Conservation (phyloP, 2,113 vertebrate species). For the Pantherophis guttatus region DNA sequence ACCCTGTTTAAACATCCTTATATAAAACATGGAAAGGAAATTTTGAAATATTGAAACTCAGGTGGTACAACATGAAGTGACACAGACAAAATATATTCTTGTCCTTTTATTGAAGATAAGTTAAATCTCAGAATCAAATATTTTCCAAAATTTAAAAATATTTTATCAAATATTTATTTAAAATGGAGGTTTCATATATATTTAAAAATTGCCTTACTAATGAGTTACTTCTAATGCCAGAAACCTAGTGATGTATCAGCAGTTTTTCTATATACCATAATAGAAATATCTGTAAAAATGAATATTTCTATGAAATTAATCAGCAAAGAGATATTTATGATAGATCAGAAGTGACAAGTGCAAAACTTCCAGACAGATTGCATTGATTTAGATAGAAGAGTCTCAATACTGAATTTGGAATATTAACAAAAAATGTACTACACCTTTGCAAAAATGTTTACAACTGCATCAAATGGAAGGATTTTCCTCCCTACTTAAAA, state of each 20-base stretch:
- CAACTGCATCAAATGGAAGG: background rate
- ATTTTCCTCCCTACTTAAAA: constrained; percentile 29
- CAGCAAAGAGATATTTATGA: background rate
- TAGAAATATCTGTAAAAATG: background rate
- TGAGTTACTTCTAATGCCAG: background rate
- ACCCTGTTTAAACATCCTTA: background rate
- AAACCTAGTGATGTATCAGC: constrained; percentile 37
- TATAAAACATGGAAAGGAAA: background rate
- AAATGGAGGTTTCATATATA: constrained; percentile 51
- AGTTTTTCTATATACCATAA: background rate
- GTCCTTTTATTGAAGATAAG: constrained; percentile 57
- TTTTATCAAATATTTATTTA: background rate
- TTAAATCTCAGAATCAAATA: constrained; percentile 37
- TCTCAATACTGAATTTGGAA: background rate
- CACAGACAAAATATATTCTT: background rate
- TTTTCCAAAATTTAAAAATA: background rate
- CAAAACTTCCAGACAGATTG: background rate
- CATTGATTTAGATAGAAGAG: background rate
- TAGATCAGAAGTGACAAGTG: background rate
- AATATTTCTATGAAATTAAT: background rate
- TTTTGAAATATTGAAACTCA: background rate
- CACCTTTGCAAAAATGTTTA: background rate
- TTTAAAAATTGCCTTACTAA: constrained; percentile 57
- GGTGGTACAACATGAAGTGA: background rate
- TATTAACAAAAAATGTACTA: background rate